Conservation (phyloP, 2,888 invertebrate species). For the Steinernema hermaphroditum region DNA sequence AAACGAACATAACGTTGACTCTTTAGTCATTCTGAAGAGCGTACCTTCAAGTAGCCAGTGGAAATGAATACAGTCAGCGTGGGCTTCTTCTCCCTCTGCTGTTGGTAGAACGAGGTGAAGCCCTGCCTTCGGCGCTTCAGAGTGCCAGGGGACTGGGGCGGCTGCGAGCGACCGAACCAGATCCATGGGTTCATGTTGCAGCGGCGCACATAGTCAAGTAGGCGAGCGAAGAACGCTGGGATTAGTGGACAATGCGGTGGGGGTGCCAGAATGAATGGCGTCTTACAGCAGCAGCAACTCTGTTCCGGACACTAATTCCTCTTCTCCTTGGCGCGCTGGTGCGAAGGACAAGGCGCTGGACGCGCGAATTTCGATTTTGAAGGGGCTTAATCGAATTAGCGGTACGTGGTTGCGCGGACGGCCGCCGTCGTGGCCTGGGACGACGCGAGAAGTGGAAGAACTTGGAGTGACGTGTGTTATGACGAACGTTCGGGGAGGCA, state of each 20-base stretch:
- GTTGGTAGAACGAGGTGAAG: conserved; percentile 35
- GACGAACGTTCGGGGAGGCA: not conserved
- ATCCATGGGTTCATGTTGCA: conserved; percentile 1
- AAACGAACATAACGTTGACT: no score
- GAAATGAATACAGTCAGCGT: conserved; percentile 55
- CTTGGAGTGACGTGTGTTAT: conserved; percentile 12
- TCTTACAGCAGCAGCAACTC: not conserved
- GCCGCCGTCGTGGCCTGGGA: not conserved
- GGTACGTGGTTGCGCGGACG: not conserved
- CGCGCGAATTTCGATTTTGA: conserved; percentile 22
- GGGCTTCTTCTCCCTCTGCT: conserved; percentile 42
- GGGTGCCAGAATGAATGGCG: not conserved
- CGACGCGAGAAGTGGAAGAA: not conserved
- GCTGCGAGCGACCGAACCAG: not conserved
- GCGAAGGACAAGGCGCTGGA: no score
- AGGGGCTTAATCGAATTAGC: conserved; percentile 23
- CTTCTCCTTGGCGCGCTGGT: no score
- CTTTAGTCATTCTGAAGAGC: no score
- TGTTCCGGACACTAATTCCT: no score
- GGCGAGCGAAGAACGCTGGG: not conserved
- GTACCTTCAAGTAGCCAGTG: conserved; percentile 61
- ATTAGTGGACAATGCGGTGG: not conserved
- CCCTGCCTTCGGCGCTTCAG: not conserved
- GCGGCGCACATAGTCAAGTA: not conserved
- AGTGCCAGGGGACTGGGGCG: not conserved